Conservation (phyloP, 2,113 vertebrate genomes). For the Stegastes partitus region DNA sequence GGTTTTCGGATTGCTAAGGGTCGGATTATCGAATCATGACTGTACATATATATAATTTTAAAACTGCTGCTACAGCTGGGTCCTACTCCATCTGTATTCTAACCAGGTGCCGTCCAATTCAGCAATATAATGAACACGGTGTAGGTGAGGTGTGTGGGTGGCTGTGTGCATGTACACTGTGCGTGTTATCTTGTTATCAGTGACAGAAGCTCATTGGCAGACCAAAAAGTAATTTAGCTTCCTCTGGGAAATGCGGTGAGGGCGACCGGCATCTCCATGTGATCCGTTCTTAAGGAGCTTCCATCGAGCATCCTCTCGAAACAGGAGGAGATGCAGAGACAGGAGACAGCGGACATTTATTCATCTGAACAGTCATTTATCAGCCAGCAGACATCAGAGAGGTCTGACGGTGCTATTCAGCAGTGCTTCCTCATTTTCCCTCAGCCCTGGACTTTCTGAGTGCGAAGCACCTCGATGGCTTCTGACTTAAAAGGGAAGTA, state of each 20-base stretch:
- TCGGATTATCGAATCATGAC: no score
- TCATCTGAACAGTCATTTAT: background rate
- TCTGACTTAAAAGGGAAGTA: constrained; percentile 28
- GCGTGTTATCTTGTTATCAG: background rate
- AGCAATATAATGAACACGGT: background rate
- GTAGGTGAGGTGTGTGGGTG: no score
- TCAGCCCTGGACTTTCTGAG: background rate
- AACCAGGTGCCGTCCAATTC: background rate
- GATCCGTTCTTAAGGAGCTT: background rate
- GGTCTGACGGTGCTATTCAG: background rate
- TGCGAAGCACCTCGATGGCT: background rate
- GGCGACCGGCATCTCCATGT: background rate
- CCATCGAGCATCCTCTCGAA: background rate
- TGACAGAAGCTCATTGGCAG: background rate
- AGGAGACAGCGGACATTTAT: background rate
- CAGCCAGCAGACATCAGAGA: background rate
- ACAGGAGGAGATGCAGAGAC: background rate
- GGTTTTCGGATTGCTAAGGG: no score
- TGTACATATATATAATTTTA: no score
- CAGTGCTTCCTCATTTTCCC: no score
- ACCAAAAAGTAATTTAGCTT: background rate
- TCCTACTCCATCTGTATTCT: background rate
- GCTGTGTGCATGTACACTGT: no score
- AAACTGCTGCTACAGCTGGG: no score
- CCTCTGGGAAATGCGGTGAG: background rate